Percentiles rank a stretch among this genome's conserved stretches.
These are phyloP conservation scores for Meteorus cinctellus DNA, from an alignment of 2,888 invertebrate species.

Conservation along the genomic window DNA sequence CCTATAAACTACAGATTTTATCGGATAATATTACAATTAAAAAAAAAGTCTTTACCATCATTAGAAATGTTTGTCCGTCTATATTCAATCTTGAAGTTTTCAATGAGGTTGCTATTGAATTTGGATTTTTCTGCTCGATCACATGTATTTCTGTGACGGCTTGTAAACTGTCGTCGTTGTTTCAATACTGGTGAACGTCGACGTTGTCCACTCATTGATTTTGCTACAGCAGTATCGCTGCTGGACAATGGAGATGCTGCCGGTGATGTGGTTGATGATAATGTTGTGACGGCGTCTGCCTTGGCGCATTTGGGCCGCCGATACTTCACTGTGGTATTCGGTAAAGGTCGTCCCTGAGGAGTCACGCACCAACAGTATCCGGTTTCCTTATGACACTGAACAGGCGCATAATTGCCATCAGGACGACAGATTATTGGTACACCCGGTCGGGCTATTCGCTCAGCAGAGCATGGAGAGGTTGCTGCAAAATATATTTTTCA, in stretches of 20 bases:
- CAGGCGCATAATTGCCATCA: slow-evolving; percentile 88
- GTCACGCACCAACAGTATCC: slow-evolving; percentile 94
- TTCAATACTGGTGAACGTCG: slow-evolving; percentile 63
- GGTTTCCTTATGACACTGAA: slow-evolving; percentile 88
- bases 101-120: slow-evolving; percentile 89
- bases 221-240: slow-evolving; percentile 48
- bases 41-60: slow-evolving; percentile 58
- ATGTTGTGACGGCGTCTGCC: slow-evolving; percentile 11
- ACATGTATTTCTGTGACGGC: slow-evolving; percentile 75
- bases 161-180: slow-evolving; percentile 63
- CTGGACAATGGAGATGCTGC: slow-evolving; percentile 15
- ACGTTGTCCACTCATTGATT: slow-evolving; percentile 62
- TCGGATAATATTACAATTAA: slow-evolving; percentile 16
- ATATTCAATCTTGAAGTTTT: slow-evolving; percentile 89
- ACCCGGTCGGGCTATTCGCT: slow-evolving; percentile 73
- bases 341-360: slow-evolving; percentile 86
- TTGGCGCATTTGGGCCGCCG: slow-evolving; percentile 81
- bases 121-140: slow-evolving; percentile 83
- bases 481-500: slow-evolving; percentile 59
- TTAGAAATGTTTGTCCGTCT: slow-evolving; percentile 66
- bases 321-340: slow-evolving; percentile 84
- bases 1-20: slow-evolving; percentile 10
- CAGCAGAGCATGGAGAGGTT: slow-evolving; percentile 72
- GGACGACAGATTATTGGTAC: slow-evolving; percentile 87
- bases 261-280: slow-evolving; percentile 8